phyloP scores from a whole-genome alignment of 2,888 invertebrate genomes.

The Rhingia rostrata region DNA sequence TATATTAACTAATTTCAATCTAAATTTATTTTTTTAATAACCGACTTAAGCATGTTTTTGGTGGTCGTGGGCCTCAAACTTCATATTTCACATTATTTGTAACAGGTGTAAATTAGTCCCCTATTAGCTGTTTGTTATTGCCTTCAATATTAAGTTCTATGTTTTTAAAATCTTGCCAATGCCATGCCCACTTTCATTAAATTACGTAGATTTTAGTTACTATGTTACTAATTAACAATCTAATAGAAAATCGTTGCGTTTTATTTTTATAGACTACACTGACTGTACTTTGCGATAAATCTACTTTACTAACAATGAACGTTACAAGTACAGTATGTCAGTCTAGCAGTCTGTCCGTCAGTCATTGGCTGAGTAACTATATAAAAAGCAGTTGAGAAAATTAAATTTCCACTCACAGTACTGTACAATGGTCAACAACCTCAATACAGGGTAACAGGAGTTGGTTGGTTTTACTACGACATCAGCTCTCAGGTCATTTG shows the following conservation, averaged over 20 bases:
- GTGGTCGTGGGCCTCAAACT: no score
- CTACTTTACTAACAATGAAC: slow-evolving; percentile 1
- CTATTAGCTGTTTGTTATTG: no score
- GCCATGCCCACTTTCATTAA: not conserved
- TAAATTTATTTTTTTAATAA: no score
- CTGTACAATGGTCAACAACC: slow-evolving; percentile 53
- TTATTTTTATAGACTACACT: not conserved
- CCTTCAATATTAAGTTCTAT: no score
- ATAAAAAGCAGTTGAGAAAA: slow-evolving; percentile 61
- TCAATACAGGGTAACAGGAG: slow-evolving; percentile 11
- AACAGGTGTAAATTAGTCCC: no score
- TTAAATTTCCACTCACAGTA: slow-evolving; percentile 50
- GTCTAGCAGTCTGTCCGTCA: slow-evolving; percentile 41
- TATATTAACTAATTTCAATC: no score
- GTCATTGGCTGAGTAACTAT: slow-evolving; percentile 64
- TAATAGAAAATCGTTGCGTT: not conserved
- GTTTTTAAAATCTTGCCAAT: no score
- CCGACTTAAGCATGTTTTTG: no score
- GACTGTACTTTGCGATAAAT: slow-evolving; percentile 19
- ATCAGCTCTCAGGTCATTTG: slow-evolving; percentile 19
- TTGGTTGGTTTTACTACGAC: slow-evolving; percentile 16
- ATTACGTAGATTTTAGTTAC: not conserved
- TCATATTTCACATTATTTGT: no score
- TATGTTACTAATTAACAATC: not conserved
- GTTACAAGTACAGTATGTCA: slow-evolving; percentile 22